Evolutionary conservation across 2,113 vertebrate genomes (phyloP), one percentile per base, ranked within the genome.

Genomic region (Alectura lathami): DNA sequence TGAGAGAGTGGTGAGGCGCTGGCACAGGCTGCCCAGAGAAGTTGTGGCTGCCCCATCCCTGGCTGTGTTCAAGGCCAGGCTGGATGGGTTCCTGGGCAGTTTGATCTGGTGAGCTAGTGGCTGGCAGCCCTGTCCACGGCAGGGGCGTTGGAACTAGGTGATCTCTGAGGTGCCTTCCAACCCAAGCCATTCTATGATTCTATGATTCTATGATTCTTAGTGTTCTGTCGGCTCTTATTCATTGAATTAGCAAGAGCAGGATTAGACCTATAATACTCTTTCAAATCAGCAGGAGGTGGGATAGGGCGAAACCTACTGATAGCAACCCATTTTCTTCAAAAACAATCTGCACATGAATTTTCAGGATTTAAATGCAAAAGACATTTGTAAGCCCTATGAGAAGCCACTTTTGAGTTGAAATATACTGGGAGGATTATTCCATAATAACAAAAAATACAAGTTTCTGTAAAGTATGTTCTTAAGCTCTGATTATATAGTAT

Each of bases 261-360:
- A 93, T 86, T 89, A 83, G 68, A 77, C 34, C 38, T n/a, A 34
- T 95, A 93, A 91, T 83, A 88, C 27, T 83, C 75, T 93, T 76
- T 72, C 48, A 83, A 88, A 87, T 68, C 13, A 8, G 20, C 47
- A 90, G 69, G 54, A 89, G 30, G n/a, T 27, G 11, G 83, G 94
- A 94, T 93, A 94, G 27, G 27, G 76, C 51, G 93, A 81, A 93
- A 96, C 83, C 68, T 94, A 83, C 64, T 74, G 64, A 83, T 83
- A 92, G 81, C 38, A 93, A 74, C 72, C 50, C 77, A 20, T 73
- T 94, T 91, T 91, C 48, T 83, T 91, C n/a, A 97, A 63, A 94
- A 91, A 83, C 36, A 93, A 86, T 75, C 73, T 91, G 36, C 83
- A 93, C 51, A 53, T 51, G 47, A 42, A 11, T 92, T 94, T 94